Evolutionary conservation across 2,888 invertebrate genomes (phyloP), one percentile per base, ranked within the genome.

Genomic region (Scaptomyza reducta): DNA sequence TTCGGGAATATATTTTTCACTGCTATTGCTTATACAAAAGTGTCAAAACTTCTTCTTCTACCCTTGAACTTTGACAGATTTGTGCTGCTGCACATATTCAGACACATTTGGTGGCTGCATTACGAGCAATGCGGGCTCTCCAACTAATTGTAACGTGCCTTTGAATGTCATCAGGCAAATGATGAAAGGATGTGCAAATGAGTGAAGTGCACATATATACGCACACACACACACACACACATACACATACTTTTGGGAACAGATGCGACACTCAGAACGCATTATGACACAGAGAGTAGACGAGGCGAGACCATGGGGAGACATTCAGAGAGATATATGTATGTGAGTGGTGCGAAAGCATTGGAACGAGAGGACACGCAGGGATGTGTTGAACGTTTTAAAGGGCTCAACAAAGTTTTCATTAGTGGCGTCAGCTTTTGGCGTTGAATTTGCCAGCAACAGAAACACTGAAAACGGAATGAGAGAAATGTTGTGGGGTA

Each of bases 321-420:
- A 51, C 60, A 60, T 51, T 53, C 38, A 54, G 46, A 41, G 35
- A 40, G 9, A 40, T 16, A 13, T 40, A 10, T 18, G 50, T 57
- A 54, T 33, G 35, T 27, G 16, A 16, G 57, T 46, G 14, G 16
- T 25, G 33, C 33, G 40, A 33, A 29, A 53, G 41, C 59, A 42
- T 55, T 51, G 56, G 70, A 60, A 57, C 58, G 60, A 57, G 14
- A 51, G 45, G 25, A 22, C n/a, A 74, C 65, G 60, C 56, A 54
- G 74, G 54, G 60, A 50, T 73, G 78, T 70, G 76, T 66, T 67
- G 70, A 70, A 60, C 76, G 53, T 58, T 81, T 81, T 79, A 81
- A 81, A 74, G 77, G 82, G 76, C 84, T 84, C 79, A 79, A 78
- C 84, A 74, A 81, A 82, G 74, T 82, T 82, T 82, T 82, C 82